Conservation (phyloP, 2,113 vertebrate genomes). For the Neofelis nebulosa region DNA sequence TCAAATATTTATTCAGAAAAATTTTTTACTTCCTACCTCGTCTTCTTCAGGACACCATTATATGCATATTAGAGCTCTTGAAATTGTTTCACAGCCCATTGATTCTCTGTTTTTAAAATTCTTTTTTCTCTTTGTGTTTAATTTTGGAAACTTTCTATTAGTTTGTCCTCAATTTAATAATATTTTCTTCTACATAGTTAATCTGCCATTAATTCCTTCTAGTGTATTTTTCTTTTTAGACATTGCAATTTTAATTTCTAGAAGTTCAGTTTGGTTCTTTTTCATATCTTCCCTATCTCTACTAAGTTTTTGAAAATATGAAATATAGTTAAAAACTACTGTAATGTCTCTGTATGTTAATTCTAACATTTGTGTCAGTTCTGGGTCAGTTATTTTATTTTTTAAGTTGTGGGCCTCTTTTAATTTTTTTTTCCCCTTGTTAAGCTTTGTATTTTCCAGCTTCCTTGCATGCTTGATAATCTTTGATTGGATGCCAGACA, state of each 20-base stretch:
- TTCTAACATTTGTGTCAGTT: background rate
- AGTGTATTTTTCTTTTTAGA: background rate
- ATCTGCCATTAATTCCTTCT: background rate
- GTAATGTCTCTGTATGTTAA: background rate
- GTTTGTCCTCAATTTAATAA: background rate
- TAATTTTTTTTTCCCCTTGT: background rate
- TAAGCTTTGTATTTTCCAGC: background rate
- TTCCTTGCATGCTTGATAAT: background rate
- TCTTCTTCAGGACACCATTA: background rate
- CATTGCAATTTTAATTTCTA: background rate
- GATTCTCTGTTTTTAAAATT: background rate
- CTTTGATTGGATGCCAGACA: background rate
- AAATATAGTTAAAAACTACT: background rate
- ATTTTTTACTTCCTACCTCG: background rate
- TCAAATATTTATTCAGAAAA: background rate
- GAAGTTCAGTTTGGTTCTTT: background rate
- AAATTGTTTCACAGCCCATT: background rate
- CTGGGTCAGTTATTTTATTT: background rate
- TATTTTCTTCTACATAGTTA: background rate
- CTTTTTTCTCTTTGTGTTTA: background rate
- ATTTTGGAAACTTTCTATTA: background rate
- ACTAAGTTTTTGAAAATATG: background rate
- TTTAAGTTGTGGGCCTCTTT: background rate
- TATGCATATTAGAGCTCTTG: background rate
- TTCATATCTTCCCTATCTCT: background rate